phyloP scores from a whole-genome alignment of 2,888 invertebrate species.

The Chymomyza fuscimana region DNA sequence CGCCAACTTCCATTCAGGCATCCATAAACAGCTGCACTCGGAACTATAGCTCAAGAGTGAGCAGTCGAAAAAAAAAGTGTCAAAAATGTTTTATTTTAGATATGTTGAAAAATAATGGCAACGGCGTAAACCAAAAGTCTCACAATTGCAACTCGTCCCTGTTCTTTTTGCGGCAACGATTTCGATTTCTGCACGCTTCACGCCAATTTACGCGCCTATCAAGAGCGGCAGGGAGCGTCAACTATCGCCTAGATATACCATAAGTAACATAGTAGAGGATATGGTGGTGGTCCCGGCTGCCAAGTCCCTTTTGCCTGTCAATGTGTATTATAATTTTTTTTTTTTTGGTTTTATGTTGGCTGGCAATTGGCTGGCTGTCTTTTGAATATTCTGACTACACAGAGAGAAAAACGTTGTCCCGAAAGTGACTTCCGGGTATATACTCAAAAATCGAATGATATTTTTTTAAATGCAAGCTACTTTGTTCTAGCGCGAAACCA shows the following conservation, averaged over 20 bases:
- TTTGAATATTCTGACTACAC: neutral
- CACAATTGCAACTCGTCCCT: neutral
- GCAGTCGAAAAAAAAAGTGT: constrained; percentile 52
- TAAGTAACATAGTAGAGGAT: constrained; percentile 21
- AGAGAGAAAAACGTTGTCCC: too few species aligned
- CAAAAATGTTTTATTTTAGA: constrained; percentile 73
- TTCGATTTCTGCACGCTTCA: constrained; percentile 80
- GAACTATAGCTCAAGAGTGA: constrained; percentile 12
- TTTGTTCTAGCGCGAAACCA: too few species aligned
- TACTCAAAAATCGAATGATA: too few species aligned
- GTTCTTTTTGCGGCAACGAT: constrained; percentile 60
- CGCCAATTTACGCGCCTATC: constrained; percentile 79
- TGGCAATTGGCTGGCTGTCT: constrained; percentile 25
- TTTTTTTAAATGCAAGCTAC: too few species aligned
- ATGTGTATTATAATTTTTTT: constrained; percentile 15
- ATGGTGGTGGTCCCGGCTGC: constrained; percentile 17
- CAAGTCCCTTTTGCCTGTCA: constrained; percentile 24
- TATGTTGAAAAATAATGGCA: constrained; percentile 70
- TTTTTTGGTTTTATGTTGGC: constrained; percentile 32
- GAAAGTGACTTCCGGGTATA: too few species aligned
- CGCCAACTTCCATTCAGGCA: constrained; percentile 23
- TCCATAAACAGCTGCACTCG: constrained; percentile 54
- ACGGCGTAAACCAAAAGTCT: constrained; percentile 22
- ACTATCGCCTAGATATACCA: constrained; percentile 24
- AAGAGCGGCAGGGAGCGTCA: constrained; percentile 51